Conservation (phyloP, 2,797 vertebrate species). For the Aotus griseimembra region DNA sequence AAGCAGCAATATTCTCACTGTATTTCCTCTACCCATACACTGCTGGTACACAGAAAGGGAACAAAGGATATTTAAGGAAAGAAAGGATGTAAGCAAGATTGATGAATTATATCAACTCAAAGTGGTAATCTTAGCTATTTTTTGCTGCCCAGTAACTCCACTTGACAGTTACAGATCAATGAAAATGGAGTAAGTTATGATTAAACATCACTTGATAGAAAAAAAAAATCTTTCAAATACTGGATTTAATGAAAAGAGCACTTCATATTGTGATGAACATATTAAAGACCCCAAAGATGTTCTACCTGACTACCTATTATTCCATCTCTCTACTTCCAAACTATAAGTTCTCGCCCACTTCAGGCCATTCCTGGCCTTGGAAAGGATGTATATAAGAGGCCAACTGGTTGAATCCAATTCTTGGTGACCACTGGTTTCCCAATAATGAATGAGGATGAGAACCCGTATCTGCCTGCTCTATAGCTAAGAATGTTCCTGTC, state of each 20-base stretch:
- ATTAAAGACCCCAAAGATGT: not conserved
- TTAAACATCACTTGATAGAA: not conserved
- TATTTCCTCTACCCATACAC: not conserved
- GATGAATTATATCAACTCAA: not conserved
- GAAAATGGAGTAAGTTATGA: not conserved
- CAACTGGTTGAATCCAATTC: not conserved
- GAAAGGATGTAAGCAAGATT: not conserved
- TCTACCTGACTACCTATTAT: not conserved
- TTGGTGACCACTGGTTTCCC: not conserved
- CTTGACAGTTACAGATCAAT: not conserved
- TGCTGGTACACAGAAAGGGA: not conserved
- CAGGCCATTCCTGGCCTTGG: not conserved
- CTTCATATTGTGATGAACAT: not conserved
- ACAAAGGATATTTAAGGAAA: not conserved
- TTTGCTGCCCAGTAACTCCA: not conserved
- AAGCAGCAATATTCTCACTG: not conserved
- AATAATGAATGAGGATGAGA: not conserved
- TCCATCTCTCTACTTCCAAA: not conserved
- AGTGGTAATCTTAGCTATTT: not conserved
- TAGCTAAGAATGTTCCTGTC: not conserved
- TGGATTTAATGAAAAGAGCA: not conserved
- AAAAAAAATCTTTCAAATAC: not conserved
- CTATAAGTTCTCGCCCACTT: not conserved
- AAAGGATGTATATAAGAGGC: not conserved
- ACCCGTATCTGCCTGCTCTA: not conserved